A percentile compares a stretch with the other conserved stretches of the same genome.
Evolutionary conservation across 2,888 invertebrate genomes (phyloP).

Genomic region (Thelaira solivaga): DNA sequence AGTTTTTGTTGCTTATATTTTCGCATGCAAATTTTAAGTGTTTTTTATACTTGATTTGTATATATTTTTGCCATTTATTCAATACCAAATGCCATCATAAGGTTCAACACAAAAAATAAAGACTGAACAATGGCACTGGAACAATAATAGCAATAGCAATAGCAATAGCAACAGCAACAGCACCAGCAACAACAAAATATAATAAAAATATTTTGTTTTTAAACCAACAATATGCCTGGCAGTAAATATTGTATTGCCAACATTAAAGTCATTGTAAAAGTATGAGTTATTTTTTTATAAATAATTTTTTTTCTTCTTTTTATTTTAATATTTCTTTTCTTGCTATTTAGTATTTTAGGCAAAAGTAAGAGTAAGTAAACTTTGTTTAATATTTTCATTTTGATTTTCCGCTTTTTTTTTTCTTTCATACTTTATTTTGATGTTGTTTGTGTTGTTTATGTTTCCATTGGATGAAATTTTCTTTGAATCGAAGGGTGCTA

Average conservation of each 20-base stretch:
- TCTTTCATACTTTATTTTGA: neutral
- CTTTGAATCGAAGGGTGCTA: conserved; percentile 19
- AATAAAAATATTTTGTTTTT: conserved; percentile 43
- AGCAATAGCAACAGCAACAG: neutral
- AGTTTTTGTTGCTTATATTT: conserved; percentile 34
- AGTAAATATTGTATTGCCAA: conserved; percentile 36
- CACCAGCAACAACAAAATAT: no score
- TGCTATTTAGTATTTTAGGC: neutral
- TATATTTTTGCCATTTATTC: conserved; percentile 60
- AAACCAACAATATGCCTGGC: conserved; percentile 56
- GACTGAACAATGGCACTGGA: conserved; percentile 22
- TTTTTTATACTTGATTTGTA: conserved; percentile 52
- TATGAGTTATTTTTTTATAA: no score
- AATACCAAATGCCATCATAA: conserved; percentile 59
- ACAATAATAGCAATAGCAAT: conserved; percentile 19
- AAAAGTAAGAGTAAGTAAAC: conserved; percentile 63
- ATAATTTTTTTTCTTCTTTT: no score
- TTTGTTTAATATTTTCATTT: conserved; percentile 60
- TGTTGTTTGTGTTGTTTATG: conserved; percentile 28
- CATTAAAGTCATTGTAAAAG: conserved; percentile 18
- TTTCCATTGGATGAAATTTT: conserved; percentile 48
- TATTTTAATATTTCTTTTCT: conserved; percentile 20
- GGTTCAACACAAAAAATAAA: conserved; percentile 27
- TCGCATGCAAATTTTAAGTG: conserved; percentile 59
- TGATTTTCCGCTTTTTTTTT: conserved; percentile 11